Conservation (phyloP, 1,140 invertebrate species). For the Papilio helenus region DNA sequence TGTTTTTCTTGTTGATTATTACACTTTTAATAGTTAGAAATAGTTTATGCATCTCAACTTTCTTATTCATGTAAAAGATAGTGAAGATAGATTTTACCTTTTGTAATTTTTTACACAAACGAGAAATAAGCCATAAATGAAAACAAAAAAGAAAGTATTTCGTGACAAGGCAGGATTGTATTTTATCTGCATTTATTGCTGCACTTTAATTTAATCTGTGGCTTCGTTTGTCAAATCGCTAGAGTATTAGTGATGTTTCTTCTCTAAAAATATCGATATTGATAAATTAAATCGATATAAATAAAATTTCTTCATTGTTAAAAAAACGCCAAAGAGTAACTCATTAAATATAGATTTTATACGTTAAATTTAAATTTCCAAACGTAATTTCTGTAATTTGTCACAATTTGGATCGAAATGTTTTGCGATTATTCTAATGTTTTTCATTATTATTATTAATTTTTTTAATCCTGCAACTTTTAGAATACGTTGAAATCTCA, state of each 20-base stretch:
- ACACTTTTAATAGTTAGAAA: not conserved
- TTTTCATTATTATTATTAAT: not conserved
- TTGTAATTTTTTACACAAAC: conserved; percentile 29
- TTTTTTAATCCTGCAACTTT: not conserved
- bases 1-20: conserved; percentile 1
- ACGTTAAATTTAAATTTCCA: not conserved
- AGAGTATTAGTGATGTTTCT: not conserved
- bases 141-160: conserved; percentile 23
- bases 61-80: not conserved
- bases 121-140: not conserved
- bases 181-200: conserved; percentile 7
- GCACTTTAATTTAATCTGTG: not conserved
- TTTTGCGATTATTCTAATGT: not conserved
- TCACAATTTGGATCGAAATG: not conserved
- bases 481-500: not conserved
- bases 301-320: not conserved
- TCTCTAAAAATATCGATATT: not conserved
- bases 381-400: not conserved
- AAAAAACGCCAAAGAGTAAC: conserved; percentile 20
- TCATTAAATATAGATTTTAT: not conserved
- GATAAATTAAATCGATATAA: not conserved
- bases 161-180: conserved; percentile 26
- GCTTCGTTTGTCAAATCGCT: not conserved
- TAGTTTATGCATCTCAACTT: not conserved
- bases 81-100: conserved; percentile 3